Evolutionary conservation across 30 jellyfish, hydroid and myxozoan genomes (phyloP).

Genomic region (Cassiopea xamachana): DNA sequence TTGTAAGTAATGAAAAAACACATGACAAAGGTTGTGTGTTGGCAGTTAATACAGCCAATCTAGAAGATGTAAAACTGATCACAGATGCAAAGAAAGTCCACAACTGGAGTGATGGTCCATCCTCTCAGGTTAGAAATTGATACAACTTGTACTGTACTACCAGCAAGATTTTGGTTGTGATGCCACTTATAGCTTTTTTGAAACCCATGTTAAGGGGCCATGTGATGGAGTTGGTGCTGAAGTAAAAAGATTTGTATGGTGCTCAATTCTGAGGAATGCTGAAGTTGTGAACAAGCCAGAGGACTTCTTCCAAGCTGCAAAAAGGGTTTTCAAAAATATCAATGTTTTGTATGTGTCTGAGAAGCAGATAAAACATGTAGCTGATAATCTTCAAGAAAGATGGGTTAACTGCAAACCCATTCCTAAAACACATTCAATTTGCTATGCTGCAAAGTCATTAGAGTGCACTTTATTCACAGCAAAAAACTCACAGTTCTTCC

Average conservation of each 20-base stretch:
- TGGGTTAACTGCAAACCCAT: not conserved
- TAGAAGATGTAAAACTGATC: not conserved
- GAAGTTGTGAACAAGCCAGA: not conserved
- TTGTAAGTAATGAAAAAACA: not conserved
- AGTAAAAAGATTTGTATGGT: not conserved
- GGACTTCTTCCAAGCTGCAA: not conserved
- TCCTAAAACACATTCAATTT: not conserved
- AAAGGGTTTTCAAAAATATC: not conserved
- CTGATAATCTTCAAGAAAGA: not conserved
- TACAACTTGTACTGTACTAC: not conserved
- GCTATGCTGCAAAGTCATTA: not conserved
- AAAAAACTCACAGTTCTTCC: not conserved
- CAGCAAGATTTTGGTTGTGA: not conserved
- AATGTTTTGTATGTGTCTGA: not conserved
- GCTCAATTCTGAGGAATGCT: not conserved
- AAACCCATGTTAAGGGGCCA: not conserved
- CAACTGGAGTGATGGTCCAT: not conserved
- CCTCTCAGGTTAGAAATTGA: not conserved
- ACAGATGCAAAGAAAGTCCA: not conserved
- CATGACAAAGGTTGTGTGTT: not conserved
- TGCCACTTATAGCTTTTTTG: not conserved
- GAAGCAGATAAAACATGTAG: not conserved
- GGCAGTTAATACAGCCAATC: not conserved
- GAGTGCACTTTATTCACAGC: not conserved
- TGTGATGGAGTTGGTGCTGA: not conserved